Evolutionary conservation across 2,888 invertebrate species (phyloP).

Genomic region (Campaea margaritaria): DNA sequence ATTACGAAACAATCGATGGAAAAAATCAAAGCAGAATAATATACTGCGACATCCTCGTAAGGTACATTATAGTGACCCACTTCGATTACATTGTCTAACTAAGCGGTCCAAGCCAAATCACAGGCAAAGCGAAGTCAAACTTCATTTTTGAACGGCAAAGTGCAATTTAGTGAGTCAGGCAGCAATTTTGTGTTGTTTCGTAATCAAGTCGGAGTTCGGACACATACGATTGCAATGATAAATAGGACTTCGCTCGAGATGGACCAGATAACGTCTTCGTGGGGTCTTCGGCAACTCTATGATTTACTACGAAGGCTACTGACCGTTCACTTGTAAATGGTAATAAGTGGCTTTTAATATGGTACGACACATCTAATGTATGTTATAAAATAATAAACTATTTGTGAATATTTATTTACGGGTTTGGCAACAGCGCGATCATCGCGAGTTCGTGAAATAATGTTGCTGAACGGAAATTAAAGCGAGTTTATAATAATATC

Average conservation of each 20-base stretch:
- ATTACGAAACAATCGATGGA: no score
- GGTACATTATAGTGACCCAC: no score
- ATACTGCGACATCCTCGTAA: no score
- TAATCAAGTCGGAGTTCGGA: slow-evolving; percentile 13
- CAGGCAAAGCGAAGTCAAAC: background rate
- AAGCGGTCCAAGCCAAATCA: background rate
- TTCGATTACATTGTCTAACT: no score
- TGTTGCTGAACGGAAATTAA: no score
- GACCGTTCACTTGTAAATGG: slow-evolving; percentile 29
- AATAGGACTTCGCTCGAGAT: slow-evolving; percentile 29
- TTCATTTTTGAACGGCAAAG: slow-evolving; percentile 20
- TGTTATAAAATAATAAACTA: no score
- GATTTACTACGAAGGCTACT: slow-evolving; percentile 26
- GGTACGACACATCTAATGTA: background rate
- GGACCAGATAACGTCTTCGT: slow-evolving; percentile 32
- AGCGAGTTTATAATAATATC: no score
- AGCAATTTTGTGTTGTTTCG: slow-evolving; percentile 24
- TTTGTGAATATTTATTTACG: background rate
- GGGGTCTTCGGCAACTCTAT: slow-evolving; percentile 18
- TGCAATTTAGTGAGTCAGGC: slow-evolving; percentile 27
- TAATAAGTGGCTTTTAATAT: slow-evolving; percentile 8
- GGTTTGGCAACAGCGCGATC: no score
- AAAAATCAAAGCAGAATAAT: no score
- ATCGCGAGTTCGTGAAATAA: no score
- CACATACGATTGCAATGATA: slow-evolving; percentile 18